Evolutionary conservation across 2,797 vertebrate genomes (phyloP).

Genomic region (Pteropus rufus): DNA sequence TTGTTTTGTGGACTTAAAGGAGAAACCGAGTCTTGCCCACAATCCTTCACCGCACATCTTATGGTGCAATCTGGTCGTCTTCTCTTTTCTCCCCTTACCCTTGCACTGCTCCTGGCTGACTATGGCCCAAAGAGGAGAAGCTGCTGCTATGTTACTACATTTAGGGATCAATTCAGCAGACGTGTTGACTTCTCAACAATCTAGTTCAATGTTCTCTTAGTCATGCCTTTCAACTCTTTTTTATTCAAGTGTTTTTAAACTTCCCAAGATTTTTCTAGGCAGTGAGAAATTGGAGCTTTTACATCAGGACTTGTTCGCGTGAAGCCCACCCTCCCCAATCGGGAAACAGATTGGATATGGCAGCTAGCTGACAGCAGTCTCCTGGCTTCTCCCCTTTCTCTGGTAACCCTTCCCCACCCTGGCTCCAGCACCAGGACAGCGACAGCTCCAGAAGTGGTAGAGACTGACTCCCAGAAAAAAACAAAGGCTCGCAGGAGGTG

Average conservation of each 20-base stretch:
- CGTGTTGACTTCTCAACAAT: neutral
- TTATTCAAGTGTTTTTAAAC: neutral
- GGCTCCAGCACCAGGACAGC: neutral
- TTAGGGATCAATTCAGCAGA: neutral
- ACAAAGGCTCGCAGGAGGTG: constrained; percentile 49
- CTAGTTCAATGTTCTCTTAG: neutral
- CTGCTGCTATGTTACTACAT: neutral
- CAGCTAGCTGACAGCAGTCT: neutral
- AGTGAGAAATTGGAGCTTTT: neutral
- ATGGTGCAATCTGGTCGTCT: neutral
- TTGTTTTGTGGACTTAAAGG: neutral
- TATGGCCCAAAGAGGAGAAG: neutral
- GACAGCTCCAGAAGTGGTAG: neutral
- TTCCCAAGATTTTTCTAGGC: constrained; percentile 25
- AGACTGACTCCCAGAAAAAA: constrained; percentile 2
- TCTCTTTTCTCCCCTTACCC: neutral
- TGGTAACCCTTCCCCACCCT: neutral
- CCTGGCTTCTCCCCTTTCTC: neutral
- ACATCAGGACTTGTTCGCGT: neutral
- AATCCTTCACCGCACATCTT: neutral
- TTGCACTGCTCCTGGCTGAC: neutral
- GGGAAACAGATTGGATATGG: neutral
- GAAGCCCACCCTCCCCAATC: accelerated
- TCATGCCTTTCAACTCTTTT: neutral
- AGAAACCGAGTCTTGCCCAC: neutral